These are phyloP conservation scores for Casuarius casuarius DNA, from an alignment of 2,113 vertebrate species.

Conservation along the genomic window DNA sequence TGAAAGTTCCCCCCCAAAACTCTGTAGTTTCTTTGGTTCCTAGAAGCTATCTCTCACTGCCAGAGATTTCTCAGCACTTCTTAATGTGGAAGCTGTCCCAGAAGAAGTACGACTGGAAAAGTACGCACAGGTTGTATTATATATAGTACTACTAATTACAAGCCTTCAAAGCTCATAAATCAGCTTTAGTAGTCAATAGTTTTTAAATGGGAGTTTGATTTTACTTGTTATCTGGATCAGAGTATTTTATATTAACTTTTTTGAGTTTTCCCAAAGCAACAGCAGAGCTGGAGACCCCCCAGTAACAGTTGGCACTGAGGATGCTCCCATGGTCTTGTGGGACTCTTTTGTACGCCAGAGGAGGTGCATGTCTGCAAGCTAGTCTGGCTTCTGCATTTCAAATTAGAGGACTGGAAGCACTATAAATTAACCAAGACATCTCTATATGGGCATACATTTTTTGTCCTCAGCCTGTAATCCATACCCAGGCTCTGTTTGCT, in stretches of 20 bases:
- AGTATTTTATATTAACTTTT: neutral
- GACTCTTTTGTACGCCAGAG: neutral
- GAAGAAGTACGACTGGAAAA: neutral
- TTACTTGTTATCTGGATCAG: neutral
- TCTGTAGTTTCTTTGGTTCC: neutral
- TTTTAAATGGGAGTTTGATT: neutral
- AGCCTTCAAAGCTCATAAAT: neutral
- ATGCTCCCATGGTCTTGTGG: rapidly evolving
- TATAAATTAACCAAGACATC: neutral
- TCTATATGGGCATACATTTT: neutral
- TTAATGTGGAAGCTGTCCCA: neutral
- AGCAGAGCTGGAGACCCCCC: neutral
- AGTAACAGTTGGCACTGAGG: neutral
- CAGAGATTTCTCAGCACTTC: neutral
- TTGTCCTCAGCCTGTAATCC: neutral
- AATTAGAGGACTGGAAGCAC: neutral
- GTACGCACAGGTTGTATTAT: neutral
- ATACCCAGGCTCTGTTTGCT: neutral
- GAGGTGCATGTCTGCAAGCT: neutral
- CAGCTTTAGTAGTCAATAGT: neutral
- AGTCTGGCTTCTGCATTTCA: neutral
- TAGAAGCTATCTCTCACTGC: neutral
- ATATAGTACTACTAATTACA: neutral
- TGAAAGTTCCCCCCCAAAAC: neutral
- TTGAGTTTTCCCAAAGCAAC: rapidly evolving